Percentiles rank a stretch among this genome's conserved stretches.
Evolutionary conservation across 2,797 vertebrate genomes (phyloP).

Genomic region (Pipistrellus pygmaeus): DNA sequence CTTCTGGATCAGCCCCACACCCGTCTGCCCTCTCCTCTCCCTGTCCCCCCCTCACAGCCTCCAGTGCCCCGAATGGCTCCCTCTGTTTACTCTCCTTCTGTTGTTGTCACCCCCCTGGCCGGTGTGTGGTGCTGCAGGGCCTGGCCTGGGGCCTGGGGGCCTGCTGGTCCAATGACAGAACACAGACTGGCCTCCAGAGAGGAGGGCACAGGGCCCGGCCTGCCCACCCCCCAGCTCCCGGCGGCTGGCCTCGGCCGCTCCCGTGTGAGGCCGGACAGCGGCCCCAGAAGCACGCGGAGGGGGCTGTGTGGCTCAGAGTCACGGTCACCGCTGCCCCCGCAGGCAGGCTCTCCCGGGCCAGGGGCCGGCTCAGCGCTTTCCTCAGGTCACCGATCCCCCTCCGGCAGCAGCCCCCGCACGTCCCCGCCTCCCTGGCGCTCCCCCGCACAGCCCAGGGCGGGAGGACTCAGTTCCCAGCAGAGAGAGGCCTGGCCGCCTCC

Average conservation of each 20-base stretch:
- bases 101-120: not conserved
- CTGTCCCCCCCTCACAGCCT: not conserved
- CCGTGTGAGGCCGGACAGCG: not conserved
- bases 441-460: not conserved
- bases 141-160: no score
- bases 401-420: not conserved
- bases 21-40: not conserved
- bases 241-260: not conserved
- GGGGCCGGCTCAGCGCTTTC: slow-evolving; percentile 76
- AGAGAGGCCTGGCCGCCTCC: not conserved
- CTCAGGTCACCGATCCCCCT: slow-evolving; percentile 64
- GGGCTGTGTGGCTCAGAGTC: slow-evolving; percentile 52
- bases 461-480: not conserved
- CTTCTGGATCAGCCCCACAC: no score
- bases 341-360: not conserved
- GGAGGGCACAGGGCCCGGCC: not conserved
- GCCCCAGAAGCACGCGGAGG: not conserved
- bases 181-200: not conserved
- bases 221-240: not conserved
- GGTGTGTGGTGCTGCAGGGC: no score
- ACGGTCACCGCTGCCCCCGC: slow-evolving; percentile 60
- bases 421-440: rapidly evolving
- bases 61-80: not conserved
- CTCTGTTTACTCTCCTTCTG: not conserved
- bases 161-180: no score